phyloP scores from a whole-genome alignment of 2,797 vertebrate genomes.

The Sternarchorhynchus goeldii region DNA sequence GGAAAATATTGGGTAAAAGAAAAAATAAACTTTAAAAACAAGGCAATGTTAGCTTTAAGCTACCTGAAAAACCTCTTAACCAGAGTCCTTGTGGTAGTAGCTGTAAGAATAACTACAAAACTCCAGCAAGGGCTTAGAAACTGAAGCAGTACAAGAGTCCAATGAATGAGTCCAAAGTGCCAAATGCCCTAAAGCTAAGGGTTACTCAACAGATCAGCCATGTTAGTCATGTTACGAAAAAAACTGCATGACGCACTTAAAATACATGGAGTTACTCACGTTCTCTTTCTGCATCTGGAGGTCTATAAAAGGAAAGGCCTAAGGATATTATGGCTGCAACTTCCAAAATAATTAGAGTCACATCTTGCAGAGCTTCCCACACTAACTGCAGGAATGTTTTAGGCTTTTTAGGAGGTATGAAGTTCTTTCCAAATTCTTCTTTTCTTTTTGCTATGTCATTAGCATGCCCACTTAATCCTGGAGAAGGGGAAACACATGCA shows the following conservation, averaged over 20 bases:
- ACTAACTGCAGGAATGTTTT: slow-evolving; percentile 98
- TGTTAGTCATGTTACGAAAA: slow-evolving; percentile 1
- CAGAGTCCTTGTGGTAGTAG: too few species aligned
- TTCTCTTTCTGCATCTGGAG: slow-evolving; percentile 84
- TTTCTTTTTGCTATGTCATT: slow-evolving; percentile 89
- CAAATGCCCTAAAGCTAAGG: neutral
- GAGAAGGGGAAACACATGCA: slow-evolving; percentile 28
- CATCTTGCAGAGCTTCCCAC: slow-evolving; percentile 97
- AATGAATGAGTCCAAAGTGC: too few species aligned
- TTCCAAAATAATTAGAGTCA: slow-evolving; percentile 97
- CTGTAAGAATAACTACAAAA: too few species aligned
- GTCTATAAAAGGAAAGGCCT: slow-evolving; percentile 94
- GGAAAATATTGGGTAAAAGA: too few species aligned
- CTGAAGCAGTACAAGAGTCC: too few species aligned
- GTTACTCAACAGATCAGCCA: neutral
- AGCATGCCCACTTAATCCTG: slow-evolving; percentile 86
- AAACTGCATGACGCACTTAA: slow-evolving; percentile 1
- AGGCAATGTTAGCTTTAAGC: too few species aligned
- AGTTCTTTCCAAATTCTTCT: slow-evolving; percentile 92
- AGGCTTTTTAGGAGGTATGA: slow-evolving; percentile 99
- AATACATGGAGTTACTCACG: slow-evolving; percentile 72
- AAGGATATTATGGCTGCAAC: slow-evolving; percentile 95
- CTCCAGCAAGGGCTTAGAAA: too few species aligned
- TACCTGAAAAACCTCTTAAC: too few species aligned
- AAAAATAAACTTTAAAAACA: too few species aligned